Evolutionary conservation across 2,797 vertebrate genomes (phyloP).

Genomic region (Centroberyx gerrardi): DNA sequence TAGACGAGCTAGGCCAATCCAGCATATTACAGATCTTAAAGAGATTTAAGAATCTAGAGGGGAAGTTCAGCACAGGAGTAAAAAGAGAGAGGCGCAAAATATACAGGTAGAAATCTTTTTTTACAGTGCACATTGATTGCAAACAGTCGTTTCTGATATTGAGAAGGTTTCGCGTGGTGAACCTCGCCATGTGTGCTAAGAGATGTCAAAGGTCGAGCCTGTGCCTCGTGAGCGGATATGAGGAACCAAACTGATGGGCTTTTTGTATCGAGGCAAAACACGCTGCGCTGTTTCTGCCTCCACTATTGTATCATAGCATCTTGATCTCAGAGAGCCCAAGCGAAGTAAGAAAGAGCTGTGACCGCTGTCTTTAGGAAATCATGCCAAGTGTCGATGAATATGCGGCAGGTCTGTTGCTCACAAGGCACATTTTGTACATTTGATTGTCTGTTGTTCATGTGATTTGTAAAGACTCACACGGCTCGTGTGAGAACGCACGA

Average conservation of each 20-base stretch:
- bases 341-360: constrained; percentile 58
- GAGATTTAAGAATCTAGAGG: constrained; percentile 64
- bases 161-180: constrained; percentile 62
- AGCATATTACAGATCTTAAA: constrained; percentile 74
- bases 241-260: constrained; percentile 39
- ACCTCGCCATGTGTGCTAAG: constrained; percentile 66
- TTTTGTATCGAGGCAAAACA: constrained; percentile 37
- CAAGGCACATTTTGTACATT: constrained; percentile 84
- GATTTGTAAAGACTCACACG: constrained; percentile 67
- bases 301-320: constrained; percentile 6
- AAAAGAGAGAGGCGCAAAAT: constrained; percentile 74
- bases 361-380: constrained; percentile 54
- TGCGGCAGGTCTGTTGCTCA: constrained; percentile 75
- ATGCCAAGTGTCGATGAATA: constrained; percentile 65
- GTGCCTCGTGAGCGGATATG: constrained; percentile 75
- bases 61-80: constrained; percentile 75
- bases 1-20: constrained; percentile 63
- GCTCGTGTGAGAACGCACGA: constrained; percentile 69
- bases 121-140: constrained; percentile 81
- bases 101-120: constrained; percentile 66
- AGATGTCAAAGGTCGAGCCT: constrained; percentile 78
- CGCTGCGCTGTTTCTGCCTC: constrained; percentile 31
- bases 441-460: constrained; percentile 80
- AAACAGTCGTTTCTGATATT: constrained; percentile 77
- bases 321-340: constrained; percentile 56